Base-by-base conservation (phyloP, 2,888 invertebrate species). In the Lutraria lutraria region DNA sequence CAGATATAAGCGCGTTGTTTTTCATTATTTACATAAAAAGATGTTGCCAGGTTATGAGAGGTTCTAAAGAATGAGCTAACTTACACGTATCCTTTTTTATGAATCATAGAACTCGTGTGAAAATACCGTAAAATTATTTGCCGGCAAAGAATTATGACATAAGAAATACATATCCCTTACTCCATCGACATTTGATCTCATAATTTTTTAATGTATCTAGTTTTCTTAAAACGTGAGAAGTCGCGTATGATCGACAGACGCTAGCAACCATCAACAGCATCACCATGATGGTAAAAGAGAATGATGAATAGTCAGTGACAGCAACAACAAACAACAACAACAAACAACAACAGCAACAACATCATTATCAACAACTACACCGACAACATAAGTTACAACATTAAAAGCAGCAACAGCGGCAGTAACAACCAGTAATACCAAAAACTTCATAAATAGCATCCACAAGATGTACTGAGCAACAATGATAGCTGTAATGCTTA, bases 11-110 rank as follows among this genome's bases (percentile, higher is more conserved):
- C 12, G n/a, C 63, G 25, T 68, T 68, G 2, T 3, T 68, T 68
- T 68, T 68, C 63, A 68, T 68, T 68, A 68, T 68, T 68, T 68
- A 68, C 63, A n/a, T 25, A 68, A 68, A 68, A 68, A 25, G 6
- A 56, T 6, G 25, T 68, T 68, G n/a, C n/a, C 63, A 68, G 63
- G 63, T 68, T 68, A 68, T 68, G 63, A 21, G 25, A 68, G 25
- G 63, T 68, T n/a, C 25, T 6, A 3, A 68, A 0, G 63, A 68
- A 25, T 68, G 63, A 68, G 63, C 25, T 3, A 68, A 25, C 25
- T n/a, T 25, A 68, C 63, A 68, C 63, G 63, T 68, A 68, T 6
- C 25, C 63, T n/a, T 68, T n/a, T 56, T 68, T n/a, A 68, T 68
- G 63, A 68, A 68, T 25, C 63, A 68, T 68, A n/a, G 25, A 6